Evolutionary conservation across 2,113 vertebrate species (phyloP).

Genomic region (Hydrolagus affinis): DNA sequence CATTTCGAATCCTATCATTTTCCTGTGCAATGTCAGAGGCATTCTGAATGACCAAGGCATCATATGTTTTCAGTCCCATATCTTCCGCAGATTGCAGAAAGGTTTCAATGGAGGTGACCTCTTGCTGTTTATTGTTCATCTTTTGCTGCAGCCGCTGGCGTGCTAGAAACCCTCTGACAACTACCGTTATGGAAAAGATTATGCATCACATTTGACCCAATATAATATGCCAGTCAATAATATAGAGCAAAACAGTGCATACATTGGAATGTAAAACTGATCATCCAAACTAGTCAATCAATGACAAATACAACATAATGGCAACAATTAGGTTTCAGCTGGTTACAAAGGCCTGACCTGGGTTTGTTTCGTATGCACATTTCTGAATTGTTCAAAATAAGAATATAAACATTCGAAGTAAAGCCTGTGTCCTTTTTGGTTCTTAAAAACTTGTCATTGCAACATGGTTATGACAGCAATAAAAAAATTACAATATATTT

Average conservation of each 20-base stretch:
- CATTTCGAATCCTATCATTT: constrained; percentile 69
- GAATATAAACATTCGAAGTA: not conserved
- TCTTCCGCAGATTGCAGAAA: constrained; percentile 82
- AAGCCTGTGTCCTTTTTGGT: too few relatives aligned
- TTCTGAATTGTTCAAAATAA: not conserved
- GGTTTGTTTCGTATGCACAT: not conserved
- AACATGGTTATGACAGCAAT: not conserved
- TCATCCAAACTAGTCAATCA: not conserved
- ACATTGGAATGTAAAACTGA: not conserved
- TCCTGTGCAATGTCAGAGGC: constrained; percentile 82
- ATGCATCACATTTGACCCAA: constrained; percentile 25
- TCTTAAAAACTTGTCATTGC: not conserved
- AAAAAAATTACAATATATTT: not conserved
- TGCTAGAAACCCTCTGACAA: constrained; percentile 79
- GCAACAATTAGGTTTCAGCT: not conserved
- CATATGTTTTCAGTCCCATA: constrained; percentile 71
- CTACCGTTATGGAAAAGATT: constrained; percentile 49
- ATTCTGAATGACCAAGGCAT: constrained; percentile 85
- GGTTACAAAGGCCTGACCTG: not conserved
- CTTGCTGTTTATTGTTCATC: constrained; percentile 59
- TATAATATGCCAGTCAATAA: constrained; percentile 33
- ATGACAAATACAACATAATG: not conserved
- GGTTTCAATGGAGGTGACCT: constrained; percentile 59
- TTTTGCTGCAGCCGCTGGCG: constrained; percentile 59
- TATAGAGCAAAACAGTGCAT: constrained; percentile 33